Evolutionary conservation across 2,888 invertebrate genomes (phyloP), one percentile per base, ranked within the genome.

Genomic region (Antitype chi): DNA sequence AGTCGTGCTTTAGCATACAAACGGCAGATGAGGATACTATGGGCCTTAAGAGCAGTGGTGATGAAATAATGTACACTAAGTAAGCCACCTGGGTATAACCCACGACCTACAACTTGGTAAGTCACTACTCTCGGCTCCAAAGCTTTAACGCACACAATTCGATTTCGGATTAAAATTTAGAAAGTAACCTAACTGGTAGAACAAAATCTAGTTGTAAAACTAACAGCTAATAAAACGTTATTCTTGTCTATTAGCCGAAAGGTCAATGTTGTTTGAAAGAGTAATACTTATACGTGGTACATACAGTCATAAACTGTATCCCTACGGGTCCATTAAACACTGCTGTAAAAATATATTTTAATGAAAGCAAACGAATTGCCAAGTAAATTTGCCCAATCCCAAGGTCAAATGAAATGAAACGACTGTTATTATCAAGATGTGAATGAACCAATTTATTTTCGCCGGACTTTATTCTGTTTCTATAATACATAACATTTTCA

Each of bases 391-490:
- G 52, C 52, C 20, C 53, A 60, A 63, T 52, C 47, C 63, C 47
- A 80, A 83, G 71, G 71, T 79, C 60, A 62, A 71, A 75, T 79
- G 70, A 75, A 83, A 66, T 1, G 28, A 71, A 71, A 75, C 15
- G 20, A 79, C 38, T 57, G 17, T 47, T 57, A 74, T 47, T 71
- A 63, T 17, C 17, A 47, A 80, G 47, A 76, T 59, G 70, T 55
- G 66, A 80, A 76, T 62, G 32, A 55, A 72, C 71, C 52, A 72
- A 72, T 83, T 82, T 82, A 72, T 77, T 72, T 76, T 63, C 6
- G 23, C 0, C 20, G 11, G n/a, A 70, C 69, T 76, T 70, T 69
- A 38, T 76, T 49, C 49, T 59, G 25, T 71, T 49, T 80, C 53
- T 64, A 28, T 38, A 55, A 28, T 38, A 55, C 53, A 66, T 52